phyloP scores from a whole-genome alignment of 2,888 invertebrate genomes.

The Drosophila algonquin region DNA sequence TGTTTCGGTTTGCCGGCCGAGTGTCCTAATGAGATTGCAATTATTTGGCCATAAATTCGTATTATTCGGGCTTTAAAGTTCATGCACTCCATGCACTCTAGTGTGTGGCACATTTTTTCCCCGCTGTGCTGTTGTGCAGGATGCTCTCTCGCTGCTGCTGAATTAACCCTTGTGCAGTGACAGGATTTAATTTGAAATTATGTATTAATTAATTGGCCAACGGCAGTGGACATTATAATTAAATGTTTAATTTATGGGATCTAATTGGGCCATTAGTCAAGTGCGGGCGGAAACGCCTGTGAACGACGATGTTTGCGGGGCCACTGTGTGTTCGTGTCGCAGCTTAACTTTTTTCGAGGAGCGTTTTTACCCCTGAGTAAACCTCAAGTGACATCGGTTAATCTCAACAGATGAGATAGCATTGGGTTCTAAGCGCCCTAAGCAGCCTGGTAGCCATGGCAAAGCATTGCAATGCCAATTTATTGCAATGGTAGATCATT shows the following conservation, averaged over 20 bases:
- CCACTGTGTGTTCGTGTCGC: background rate
- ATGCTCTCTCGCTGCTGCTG: conserved; percentile 35
- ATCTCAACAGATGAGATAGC: background rate
- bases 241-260: conserved; percentile 70
- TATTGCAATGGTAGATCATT: background rate
- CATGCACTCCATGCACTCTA: conserved; percentile 43
- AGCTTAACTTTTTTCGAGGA: background rate
- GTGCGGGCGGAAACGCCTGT: background rate
- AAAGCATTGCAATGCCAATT: background rate
- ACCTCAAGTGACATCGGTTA: background rate
- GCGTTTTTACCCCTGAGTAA: background rate
- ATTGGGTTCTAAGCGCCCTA: background rate
- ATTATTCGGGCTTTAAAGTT: conserved; percentile 81
- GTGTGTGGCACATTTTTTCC: conserved; percentile 56
- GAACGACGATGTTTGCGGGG: background rate
- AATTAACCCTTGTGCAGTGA: conserved; percentile 42
- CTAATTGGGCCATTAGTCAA: conserved; percentile 33
- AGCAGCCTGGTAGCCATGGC: background rate
- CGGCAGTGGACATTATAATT: conserved; percentile 70
- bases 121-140: conserved; percentile 22
- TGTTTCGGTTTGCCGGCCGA: conserved; percentile 50
- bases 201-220: conserved; percentile 74
- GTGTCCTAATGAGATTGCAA: conserved; percentile 82
- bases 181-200: conserved; percentile 70
- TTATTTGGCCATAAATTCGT: conserved; percentile 82